phyloP scores from a whole-genome alignment of 2,113 vertebrate species.

The Microtus oregoni region DNA sequence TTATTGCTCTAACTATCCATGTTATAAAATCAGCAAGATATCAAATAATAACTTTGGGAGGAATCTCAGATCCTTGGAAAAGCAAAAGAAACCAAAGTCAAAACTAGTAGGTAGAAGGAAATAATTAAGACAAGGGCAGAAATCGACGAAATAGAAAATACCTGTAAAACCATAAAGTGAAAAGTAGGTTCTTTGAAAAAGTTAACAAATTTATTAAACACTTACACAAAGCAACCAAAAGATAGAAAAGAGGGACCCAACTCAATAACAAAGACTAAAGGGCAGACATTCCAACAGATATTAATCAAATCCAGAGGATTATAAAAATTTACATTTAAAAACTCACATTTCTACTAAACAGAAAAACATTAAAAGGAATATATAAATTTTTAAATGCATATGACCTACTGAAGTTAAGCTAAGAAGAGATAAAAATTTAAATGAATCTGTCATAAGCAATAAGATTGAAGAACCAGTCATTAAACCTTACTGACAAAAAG shows the following conservation, averaged over 20 bases:
- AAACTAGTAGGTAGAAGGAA: neutral
- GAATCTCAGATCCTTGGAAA: neutral
- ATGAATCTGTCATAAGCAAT: neutral
- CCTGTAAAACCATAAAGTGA: neutral
- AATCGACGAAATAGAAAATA: neutral
- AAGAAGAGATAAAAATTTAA: neutral
- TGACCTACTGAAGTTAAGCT: neutral
- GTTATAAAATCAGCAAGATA: neutral
- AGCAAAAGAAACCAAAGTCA: neutral
- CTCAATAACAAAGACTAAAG: neutral
- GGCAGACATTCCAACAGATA: neutral
- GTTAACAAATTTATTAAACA: neutral
- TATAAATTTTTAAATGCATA: neutral
- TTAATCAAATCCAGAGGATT: neutral
- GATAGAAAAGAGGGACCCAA: neutral
- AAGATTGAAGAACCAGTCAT: neutral
- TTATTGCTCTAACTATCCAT: neutral
- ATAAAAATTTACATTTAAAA: neutral
- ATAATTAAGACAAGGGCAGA: neutral
- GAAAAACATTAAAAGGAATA: neutral
- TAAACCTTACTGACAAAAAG: neutral
- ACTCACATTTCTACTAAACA: neutral
- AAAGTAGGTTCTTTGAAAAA: neutral
- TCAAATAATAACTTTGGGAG: neutral
- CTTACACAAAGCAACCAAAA: neutral